phyloP scores from a whole-genome alignment of 2,797 vertebrate genomes.

The Chromobotia macracanthus region DNA sequence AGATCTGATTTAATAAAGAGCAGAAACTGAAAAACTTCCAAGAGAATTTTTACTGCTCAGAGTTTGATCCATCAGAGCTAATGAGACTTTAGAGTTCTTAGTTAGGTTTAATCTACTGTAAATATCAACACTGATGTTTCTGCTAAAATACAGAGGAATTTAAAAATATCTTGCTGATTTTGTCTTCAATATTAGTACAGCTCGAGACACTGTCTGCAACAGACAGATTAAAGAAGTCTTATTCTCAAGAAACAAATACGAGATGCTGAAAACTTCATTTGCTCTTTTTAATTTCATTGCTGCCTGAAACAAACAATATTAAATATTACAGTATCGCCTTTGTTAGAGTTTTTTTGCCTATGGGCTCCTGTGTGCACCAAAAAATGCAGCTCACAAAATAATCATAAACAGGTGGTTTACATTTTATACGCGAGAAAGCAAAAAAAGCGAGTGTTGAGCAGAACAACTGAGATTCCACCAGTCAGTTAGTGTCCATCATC shows the following conservation, averaged over 20 bases:
- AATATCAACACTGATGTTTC: too few species aligned
- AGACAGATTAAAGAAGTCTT: background rate
- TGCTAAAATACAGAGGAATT: too few species aligned
- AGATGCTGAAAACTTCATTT: background rate
- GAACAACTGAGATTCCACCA: slow-evolving; percentile 1
- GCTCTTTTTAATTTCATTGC: background rate
- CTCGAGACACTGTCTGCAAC: too few species aligned
- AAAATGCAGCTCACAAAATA: background rate
- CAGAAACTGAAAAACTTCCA: background rate
- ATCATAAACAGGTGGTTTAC: slow-evolving; percentile 13
- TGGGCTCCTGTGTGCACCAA: background rate
- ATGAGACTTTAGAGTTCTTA: too few species aligned
- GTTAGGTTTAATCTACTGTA: too few species aligned
- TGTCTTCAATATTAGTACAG: too few species aligned
- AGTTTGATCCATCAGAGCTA: too few species aligned
- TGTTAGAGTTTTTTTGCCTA: background rate
- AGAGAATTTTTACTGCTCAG: background rate
- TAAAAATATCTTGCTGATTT: too few species aligned
- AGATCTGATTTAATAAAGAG: background rate
- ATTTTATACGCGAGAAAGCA: background rate
- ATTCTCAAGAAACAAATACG: background rate
- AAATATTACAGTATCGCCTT: too few species aligned
- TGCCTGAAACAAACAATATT: background rate
- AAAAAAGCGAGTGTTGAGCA: background rate
- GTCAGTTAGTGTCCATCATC: slow-evolving; percentile 44